Conservation (phyloP, 2,888 invertebrate species). For the Elegia similella region DNA sequence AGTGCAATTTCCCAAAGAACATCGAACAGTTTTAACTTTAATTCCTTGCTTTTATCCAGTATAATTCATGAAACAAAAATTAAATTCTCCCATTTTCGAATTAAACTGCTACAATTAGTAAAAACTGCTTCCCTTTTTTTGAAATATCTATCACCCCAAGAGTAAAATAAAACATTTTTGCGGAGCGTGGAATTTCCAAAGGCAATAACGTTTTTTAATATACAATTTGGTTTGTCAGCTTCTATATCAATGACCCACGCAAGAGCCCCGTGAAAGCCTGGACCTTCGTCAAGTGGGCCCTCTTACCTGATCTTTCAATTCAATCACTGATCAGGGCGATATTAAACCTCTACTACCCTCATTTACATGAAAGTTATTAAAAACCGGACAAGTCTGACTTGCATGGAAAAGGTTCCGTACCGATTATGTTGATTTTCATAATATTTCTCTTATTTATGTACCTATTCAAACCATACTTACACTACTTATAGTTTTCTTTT, state of each 20-base stretch:
- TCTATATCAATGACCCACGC: conserved; percentile 59
- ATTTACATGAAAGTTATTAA: conserved; percentile 79
- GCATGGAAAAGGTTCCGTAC: no score
- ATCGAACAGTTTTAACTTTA: no score
- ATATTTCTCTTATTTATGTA: no score
- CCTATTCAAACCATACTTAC: no score
- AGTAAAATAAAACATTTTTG: not conserved
- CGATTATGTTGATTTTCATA: no score
- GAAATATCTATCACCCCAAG: not conserved
- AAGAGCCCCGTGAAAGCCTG: conserved; percentile 59
- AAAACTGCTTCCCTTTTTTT: not conserved
- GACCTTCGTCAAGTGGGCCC: conserved; percentile 70
- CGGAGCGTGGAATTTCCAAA: not conserved
- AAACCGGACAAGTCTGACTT: no score
- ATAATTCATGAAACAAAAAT: no score
- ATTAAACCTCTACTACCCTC: conserved; percentile 61
- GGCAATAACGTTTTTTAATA: conserved; percentile 13
- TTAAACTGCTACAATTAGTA: no score
- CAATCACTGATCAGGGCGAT: conserved; percentile 64
- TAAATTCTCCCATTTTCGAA: no score
- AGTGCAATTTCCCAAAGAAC: no score
- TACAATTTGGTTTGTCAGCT: conserved; percentile 57
- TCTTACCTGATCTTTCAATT: conserved; percentile 73
- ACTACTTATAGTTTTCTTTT: no score
- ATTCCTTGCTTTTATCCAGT: no score